A percentile compares a stretch with the other conserved stretches of the same genome.
These are phyloP conservation scores for Hydriomena furcata DNA, from an alignment of 2,888 invertebrate species.

Conservation along the genomic window DNA sequence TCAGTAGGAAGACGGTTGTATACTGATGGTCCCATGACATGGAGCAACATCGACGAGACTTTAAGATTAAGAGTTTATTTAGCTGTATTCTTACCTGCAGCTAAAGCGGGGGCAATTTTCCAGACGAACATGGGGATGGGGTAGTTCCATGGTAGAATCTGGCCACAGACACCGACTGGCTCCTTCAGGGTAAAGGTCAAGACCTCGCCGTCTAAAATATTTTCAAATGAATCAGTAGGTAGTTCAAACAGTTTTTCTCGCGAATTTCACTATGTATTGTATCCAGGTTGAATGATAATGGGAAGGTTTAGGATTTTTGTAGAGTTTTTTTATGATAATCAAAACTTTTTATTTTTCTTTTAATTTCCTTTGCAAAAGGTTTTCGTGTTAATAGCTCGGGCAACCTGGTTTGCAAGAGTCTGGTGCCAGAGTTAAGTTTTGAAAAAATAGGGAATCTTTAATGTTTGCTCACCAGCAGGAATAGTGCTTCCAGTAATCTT, in stretches of 20 bases:
- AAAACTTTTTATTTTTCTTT: too few relatives aligned
- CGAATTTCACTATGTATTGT: too few relatives aligned
- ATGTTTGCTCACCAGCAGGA: conserved; percentile 76
- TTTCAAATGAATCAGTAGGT: too few relatives aligned
- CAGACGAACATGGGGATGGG: conserved; percentile 96
- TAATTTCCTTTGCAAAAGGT: too few relatives aligned
- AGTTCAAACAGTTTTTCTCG: too few relatives aligned
- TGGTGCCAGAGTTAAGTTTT: neutral
- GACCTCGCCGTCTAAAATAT: conserved; percentile 90
- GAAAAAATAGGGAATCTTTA: neutral
- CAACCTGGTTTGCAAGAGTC: neutral
- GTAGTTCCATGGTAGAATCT: conserved; percentile 97
- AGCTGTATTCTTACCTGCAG: conserved; percentile 82
- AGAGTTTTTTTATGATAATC: too few relatives aligned
- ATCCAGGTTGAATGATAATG: too few relatives aligned
- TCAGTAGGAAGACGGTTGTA: too few relatives aligned
- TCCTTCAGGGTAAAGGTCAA: conserved; percentile 93
- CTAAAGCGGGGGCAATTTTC: conserved; percentile 93
- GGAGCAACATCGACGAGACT: too few relatives aligned
- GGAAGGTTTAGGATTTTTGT: too few relatives aligned
- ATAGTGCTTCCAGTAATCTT: conserved; percentile 91
- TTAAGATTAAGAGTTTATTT: too few relatives aligned
- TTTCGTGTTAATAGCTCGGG: neutral
- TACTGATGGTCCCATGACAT: too few relatives aligned
- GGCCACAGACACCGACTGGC: conserved; percentile 93